Evolutionary conservation across 2,797 vertebrate species (phyloP).

Genomic region (Phoebastria nigripes): DNA sequence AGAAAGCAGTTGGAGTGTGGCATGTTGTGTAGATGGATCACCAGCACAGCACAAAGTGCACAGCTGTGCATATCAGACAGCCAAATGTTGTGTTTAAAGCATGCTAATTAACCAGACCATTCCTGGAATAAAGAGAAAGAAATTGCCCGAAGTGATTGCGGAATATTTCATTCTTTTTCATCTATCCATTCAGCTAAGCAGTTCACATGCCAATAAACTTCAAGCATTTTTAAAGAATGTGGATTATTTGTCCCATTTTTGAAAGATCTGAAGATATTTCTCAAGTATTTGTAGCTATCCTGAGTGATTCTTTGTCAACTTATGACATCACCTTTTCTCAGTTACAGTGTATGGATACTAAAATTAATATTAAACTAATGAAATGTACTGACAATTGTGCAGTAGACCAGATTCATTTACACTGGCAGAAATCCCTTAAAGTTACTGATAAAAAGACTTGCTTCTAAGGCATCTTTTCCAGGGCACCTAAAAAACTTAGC

Average conservation of each 20-base stretch:
- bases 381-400: background rate
- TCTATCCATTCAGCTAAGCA: background rate
- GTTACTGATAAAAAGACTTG: background rate
- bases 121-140: slow-evolving; percentile 33
- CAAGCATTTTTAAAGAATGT: slow-evolving; percentile 24
- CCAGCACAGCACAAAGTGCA: slow-evolving; percentile 29
- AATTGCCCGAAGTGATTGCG: slow-evolving; percentile 21
- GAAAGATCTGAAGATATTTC: slow-evolving; percentile 33
- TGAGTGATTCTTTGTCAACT: background rate
- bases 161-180: slow-evolving; percentile 10
- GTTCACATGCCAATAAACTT: slow-evolving; percentile 30
- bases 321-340: background rate
- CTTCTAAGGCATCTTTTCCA: background rate
- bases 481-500: background rate
- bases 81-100: slow-evolving; percentile 42
- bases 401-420: background rate
- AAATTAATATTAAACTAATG: background rate
- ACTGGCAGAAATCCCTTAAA: background rate
- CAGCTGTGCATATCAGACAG: slow-evolving; percentile 39
- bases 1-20: slow-evolving; percentile 19
- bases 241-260: background rate
- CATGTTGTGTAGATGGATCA: background rate
- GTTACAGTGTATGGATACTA: background rate
- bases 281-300: background rate
- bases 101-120: slow-evolving; percentile 26